Evolutionary conservation across 2,113 vertebrate genomes (phyloP).

Genomic region (Pelecanoides urinatrix): DNA sequence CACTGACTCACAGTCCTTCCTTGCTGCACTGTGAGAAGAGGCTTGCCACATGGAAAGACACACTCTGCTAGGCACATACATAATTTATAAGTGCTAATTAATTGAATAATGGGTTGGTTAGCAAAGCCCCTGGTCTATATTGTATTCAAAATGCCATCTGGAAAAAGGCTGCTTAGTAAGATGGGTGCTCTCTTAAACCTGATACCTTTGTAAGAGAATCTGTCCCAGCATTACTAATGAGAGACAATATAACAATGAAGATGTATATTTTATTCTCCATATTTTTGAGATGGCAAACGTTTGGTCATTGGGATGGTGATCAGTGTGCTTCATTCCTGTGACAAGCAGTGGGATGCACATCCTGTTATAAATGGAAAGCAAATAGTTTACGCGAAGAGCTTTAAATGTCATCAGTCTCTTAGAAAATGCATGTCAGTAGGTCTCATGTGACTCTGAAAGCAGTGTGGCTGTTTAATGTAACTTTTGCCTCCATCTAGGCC

Average conservation of each 20-base stretch:
- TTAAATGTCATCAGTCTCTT: conserved; percentile 34
- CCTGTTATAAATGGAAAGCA: neutral
- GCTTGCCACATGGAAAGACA: neutral
- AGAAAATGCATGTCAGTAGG: conserved; percentile 2
- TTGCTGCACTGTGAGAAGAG: neutral
- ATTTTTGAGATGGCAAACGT: neutral
- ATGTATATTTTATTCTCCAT: neutral
- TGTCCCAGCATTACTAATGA: neutral
- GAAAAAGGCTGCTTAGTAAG: neutral
- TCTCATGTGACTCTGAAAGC: conserved; percentile 16
- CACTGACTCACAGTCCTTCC: neutral
- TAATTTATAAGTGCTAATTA: conserved; percentile 20
- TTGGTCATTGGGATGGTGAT: neutral
- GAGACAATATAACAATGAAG: neutral
- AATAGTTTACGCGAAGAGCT: neutral
- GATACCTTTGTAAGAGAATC: conserved; percentile 5
- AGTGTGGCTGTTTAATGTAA: neutral
- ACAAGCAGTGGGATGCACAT: neutral
- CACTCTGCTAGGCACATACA: neutral
- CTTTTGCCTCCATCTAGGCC: neutral
- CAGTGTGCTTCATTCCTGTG: neutral
- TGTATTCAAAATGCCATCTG: neutral
- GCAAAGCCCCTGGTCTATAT: neutral
- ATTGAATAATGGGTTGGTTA: conserved; percentile 1
- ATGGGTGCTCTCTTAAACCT: neutral